Evolutionary conservation across 1,140 invertebrate species (phyloP), one percentile per base, ranked within the genome.

Genomic region (Hylyphantes graminicola): DNA sequence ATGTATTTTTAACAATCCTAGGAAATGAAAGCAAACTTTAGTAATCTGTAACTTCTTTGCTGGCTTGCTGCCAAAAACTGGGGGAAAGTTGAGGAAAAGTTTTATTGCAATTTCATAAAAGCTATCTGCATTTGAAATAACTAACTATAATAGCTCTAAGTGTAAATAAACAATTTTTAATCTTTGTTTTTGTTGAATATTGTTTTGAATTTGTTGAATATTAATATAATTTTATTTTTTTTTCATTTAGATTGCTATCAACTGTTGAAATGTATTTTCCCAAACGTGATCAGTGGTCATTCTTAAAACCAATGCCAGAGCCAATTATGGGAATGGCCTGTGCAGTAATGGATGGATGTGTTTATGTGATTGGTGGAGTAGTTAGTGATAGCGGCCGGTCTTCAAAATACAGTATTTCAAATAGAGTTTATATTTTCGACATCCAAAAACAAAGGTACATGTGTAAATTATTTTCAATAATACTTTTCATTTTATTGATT

Each of bases 311-410:
- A 12, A 85, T 85, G 83, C 75, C 74, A 13, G 67, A 78, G 13
- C 13, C 83, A 7, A 72, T 74, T 10, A 85, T 85, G 83, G 83
- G 83, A 48, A 64, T 85, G 75, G 72, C 65, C 10, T 70, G 65
- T 15, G 57, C 73, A 13, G 73, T 79, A 3, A 61, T 75, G 51
- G 63, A 73, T 21, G 75, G 59, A 4, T 85, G 65, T n/a, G 64
- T 85, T 12, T 85, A 67, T 65, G 50, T 72, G 12, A 65, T 85
- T 54, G 83, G 83, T 7, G 83, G 83, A n/a, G 64, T 78, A 7
- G 59, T 72, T 12, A 64, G 50, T 35, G 82, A 84, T 19, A 64
- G 82, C 8, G 5, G 35, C 5, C 63, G 51, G 8, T 61, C 53
- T 8, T 19, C 73, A 51, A 76, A 21, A 21, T 84, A 59, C 70